Evolutionary conservation across 1,140 invertebrate genomes (phyloP), one percentile per base, ranked within the genome.

Genomic region (Oedothorax gibbosus): DNA sequence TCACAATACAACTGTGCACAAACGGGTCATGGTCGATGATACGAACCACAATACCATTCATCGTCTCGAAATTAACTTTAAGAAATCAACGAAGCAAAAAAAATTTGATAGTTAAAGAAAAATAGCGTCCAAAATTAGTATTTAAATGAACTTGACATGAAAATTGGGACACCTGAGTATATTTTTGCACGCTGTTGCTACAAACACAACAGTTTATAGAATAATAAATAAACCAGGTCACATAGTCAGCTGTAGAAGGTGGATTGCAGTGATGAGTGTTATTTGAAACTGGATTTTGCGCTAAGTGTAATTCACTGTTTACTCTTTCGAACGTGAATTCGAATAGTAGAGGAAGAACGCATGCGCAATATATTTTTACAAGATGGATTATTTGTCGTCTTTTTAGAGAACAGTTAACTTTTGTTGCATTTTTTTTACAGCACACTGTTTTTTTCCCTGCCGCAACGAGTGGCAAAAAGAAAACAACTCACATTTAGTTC

Each of bases 191-290:
- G 15, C 21, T 11, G 3, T 2, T 1, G 9, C 65, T 15, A 18
- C 15, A 15, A 68, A 35, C 11, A 21, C 8, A 72, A 72, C 69
- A 20, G 14, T 51, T 15, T 14, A 57, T 35, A 8, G 10, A 60
- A 53, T 15, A 56, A 75, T 65, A 64, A 65, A 15, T 18, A 77
- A 77, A 65, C 75, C 75, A 77, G 75, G 75, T 77, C 75, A 77
- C 20, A 66, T 12, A 20, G 75, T 62, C 21, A 53, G 21, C 62
- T 60, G 7, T 50, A 35, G 69, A 12, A 51, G 14, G 12, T 12
- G 3, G 21, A 7, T 50, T 14, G 20, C 7, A 77, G 53, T n/a
- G 11, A 65, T 14, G 20, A 51, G 35, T 35, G 35, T 35, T 35
- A 35, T 35, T 35, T 35, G 35, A 65, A 21, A 57, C 51, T 62